Conservation (phyloP, 2,888 invertebrate genomes). For the Ectobius pallidus region DNA sequence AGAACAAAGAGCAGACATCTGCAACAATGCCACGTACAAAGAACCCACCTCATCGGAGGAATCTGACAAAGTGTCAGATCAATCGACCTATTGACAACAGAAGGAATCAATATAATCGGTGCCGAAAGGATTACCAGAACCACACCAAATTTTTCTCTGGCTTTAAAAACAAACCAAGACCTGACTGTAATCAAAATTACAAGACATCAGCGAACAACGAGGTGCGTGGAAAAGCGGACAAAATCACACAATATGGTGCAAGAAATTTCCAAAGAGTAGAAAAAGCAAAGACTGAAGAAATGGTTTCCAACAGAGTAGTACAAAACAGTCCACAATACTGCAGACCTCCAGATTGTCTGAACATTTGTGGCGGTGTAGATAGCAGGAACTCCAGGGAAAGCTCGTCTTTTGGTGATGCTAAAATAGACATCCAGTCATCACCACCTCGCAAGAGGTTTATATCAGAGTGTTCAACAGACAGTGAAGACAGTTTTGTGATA, state of each 20-base stretch:
- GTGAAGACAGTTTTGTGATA: conserved; percentile 48
- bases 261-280: not conserved
- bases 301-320: not conserved
- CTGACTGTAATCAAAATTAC: not conserved
- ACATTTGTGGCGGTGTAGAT: too few relatives aligned
- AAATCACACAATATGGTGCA: not conserved
- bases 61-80: too few relatives aligned
- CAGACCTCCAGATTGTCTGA: too few relatives aligned
- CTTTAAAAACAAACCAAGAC: not conserved
- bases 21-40: too few relatives aligned
- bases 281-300: not conserved
- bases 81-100: not conserved
- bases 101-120: not conserved
- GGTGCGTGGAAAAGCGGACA: not conserved
- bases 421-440: too few relatives aligned
- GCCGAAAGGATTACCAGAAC: not conserved
- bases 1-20: not conserved
- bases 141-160: not conserved
- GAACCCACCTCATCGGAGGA: too few relatives aligned
- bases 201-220: not conserved
- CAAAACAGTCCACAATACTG: too few relatives aligned
- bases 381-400: too few relatives aligned
- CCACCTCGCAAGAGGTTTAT: not conserved
- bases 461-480: conserved; percentile 48
- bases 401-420: too few relatives aligned